Base-by-base conservation (phyloP, 1,140 invertebrate species). In the Leptinotarsa undecemlineata region DNA sequence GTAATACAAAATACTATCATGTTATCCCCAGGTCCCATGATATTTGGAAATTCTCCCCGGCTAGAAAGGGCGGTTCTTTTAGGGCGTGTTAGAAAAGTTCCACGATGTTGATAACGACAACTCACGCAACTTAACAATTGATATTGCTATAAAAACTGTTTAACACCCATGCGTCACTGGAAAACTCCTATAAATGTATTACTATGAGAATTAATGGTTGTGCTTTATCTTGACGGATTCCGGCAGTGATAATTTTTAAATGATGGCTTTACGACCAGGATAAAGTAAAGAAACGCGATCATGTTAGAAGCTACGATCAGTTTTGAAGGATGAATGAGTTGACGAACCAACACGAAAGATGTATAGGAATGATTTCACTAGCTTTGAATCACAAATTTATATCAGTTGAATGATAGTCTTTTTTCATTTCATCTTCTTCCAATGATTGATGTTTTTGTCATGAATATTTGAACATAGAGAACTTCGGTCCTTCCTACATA, bases 91-190 rank as follows among this genome's bases (percentile, higher is more conserved):
- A n/a, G 51, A 71, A 64, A 48, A 72, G 48, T 67, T 48, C n/a
- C 48, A 47, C 48, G 19, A 63, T 23, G 71, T 67, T 72, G 61
- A 72, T 72, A 64, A 61, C 62, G 23, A 33, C 19, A 48, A 48
- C 71, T 48, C 71, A 72, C 71, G 71, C 71, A 72, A 72, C 71
- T 47, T 19, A 51, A 64, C 71, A 20, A 64, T 47, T 72, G 71
- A 64, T 72, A 72, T 72, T 61, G 48, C 19, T 48, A 19, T 19
- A 72, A 72, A 61, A 42, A 72, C 61, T 72, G 62, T 21, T 72
- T 72, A 72, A 42, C 21, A 47, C 71, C 19, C 33, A 48, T 72
- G 64, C 71, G 71, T 72, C 71, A 72, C 71, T n/a, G 63, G 64
- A 64, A 47, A 20, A 17, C 23, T 48, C 47, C 60, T 64, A 72